phyloP scores from a whole-genome alignment of 2,113 vertebrate species.

The Ia io region DNA sequence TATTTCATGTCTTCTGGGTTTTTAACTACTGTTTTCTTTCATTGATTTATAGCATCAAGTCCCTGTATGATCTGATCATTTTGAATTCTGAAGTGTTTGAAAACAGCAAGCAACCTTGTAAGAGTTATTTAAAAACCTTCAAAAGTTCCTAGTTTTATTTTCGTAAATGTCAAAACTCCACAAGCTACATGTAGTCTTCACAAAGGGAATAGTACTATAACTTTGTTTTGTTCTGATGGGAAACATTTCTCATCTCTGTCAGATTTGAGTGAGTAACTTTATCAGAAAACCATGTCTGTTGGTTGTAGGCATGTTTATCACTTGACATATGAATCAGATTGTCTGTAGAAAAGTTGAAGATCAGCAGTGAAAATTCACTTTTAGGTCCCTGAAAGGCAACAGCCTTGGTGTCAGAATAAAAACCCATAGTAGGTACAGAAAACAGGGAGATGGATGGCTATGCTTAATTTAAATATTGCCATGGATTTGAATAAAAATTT shows the following conservation, averaged over 20 bases:
- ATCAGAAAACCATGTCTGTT: conserved; percentile 6
- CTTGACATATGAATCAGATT: neutral
- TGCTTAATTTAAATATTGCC: neutral
- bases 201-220: conserved; percentile 27
- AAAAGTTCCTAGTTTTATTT: conserved; percentile 59
- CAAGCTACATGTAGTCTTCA: conserved; percentile 45
- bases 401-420: neutral
- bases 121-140: conserved; percentile 61
- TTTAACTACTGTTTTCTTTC: conserved; percentile 41
- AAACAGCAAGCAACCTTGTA: conserved; percentile 69
- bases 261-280: conserved; percentile 10
- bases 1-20: conserved; percentile 13
- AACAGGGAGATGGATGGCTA: no score
- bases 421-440: neutral
- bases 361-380: neutral
- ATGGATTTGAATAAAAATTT: neutral
- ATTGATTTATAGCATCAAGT: conserved; percentile 62
- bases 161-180: conserved; percentile 63
- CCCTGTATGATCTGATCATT: conserved; percentile 57
- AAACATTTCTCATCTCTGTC: conserved; percentile 53
- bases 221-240: conserved; percentile 51
- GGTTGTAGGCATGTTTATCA: neutral
- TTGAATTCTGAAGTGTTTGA: conserved; percentile 53
- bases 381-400: neutral
- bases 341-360: neutral